Conservation (phyloP, 35 echinoderm and acorn worm species). For the Ophioderma brevispina region DNA sequence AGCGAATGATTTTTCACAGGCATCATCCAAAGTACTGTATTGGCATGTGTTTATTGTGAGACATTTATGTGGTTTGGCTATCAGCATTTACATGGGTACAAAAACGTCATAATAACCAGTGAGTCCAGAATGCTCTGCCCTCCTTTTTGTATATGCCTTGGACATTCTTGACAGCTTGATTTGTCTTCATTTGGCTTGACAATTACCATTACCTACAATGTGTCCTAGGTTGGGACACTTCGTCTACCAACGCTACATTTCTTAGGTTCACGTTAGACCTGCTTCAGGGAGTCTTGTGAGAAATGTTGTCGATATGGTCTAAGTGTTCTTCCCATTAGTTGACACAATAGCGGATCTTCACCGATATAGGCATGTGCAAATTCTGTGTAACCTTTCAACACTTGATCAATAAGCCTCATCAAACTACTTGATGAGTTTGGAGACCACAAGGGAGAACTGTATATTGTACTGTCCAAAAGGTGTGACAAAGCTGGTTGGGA, state of each 20-base stretch:
- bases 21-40: neutral
- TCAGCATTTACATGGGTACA: neutral
- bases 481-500: neutral
- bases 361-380: neutral
- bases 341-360: neutral
- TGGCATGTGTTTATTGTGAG: neutral
- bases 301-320: neutral
- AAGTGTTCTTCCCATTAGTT: neutral
- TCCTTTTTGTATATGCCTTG: neutral
- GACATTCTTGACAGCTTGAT: neutral
- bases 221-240: neutral
- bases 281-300: neutral
- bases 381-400: neutral
- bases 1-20: neutral
- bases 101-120: neutral
- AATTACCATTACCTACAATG: neutral
- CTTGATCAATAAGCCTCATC: neutral
- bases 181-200: neutral
- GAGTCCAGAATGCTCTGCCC: neutral
- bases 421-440: neutral
- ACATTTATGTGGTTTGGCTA: neutral
- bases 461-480: neutral
- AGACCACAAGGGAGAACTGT: neutral
- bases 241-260: neutral
- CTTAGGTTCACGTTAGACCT: neutral